phyloP scores from a whole-genome alignment of 2,888 invertebrate genomes.

The Philaethria dido region DNA sequence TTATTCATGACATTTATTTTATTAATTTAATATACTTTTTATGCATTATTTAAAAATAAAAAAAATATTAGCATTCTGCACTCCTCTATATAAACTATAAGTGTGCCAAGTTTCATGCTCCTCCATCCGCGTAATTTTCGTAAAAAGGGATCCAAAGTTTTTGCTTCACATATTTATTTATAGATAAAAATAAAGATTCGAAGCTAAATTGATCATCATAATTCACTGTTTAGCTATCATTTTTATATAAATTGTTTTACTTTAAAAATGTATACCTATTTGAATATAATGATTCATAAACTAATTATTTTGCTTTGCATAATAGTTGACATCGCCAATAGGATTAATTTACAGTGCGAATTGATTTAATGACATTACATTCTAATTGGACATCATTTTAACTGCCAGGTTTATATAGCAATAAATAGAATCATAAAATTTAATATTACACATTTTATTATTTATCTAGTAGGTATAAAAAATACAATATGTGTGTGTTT shows the following conservation, averaged over 20 bases:
- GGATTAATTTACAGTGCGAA: constrained; percentile 30
- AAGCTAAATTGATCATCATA: not conserved
- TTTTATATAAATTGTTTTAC: not conserved
- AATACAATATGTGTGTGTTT: too few species aligned
- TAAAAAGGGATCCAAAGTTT: too few species aligned
- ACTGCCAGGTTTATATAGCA: not conserved
- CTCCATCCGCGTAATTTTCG: too few species aligned
- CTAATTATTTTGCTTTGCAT: constrained; percentile 31
- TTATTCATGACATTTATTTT: too few species aligned
- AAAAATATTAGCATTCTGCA: too few species aligned
- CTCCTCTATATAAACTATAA: too few species aligned
- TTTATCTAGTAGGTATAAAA: not conserved
- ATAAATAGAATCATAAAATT: constrained; percentile 4
- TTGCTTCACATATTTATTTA: too few species aligned
- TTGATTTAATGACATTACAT: constrained; percentile 28
- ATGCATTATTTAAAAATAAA: too few species aligned
- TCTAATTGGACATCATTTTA: constrained; percentile 26
- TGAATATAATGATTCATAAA: constrained; percentile 25
- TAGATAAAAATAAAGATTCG: too few species aligned
- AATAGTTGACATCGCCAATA: constrained; percentile 31
- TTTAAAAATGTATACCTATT: not conserved
- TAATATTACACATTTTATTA: constrained; percentile 1
- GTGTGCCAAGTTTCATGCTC: too few species aligned
- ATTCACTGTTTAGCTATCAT: not conserved
- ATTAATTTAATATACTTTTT: too few species aligned